phyloP scores from a whole-genome alignment of 2,113 vertebrate species.

The Strix aluco region DNA sequence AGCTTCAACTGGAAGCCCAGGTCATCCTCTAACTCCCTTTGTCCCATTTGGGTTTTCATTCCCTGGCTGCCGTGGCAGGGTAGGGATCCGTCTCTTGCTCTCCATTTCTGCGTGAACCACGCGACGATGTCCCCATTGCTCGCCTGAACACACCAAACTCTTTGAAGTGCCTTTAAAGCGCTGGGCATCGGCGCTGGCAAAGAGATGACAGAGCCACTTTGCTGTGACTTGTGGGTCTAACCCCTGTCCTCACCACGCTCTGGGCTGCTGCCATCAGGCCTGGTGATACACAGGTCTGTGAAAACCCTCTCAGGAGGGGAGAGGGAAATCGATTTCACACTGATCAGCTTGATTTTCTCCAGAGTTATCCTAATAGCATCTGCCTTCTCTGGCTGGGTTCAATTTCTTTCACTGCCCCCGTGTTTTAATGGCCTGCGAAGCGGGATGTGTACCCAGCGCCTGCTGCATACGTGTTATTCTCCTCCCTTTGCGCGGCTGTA shows the following conservation, averaged over 20 bases:
- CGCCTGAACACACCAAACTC: accelerated
- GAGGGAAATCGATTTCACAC: not conserved
- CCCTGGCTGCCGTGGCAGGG: not conserved
- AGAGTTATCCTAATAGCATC: not conserved
- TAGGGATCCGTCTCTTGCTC: not conserved
- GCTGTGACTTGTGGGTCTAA: not conserved
- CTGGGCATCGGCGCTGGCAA: not conserved
- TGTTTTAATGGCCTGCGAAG: not conserved
- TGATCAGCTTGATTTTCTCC: not conserved
- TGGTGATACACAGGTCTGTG: not conserved
- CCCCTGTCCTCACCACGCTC: not conserved
- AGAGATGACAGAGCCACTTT: not conserved
- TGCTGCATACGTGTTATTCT: accelerated
- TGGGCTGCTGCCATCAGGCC: not conserved
- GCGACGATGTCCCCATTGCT: accelerated
- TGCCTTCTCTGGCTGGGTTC: not conserved
- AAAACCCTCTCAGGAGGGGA: not conserved
- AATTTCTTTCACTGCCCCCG: not conserved
- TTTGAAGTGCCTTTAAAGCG: accelerated
- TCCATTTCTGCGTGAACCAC: not conserved
- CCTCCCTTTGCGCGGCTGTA: too few relatives aligned
- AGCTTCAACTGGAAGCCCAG: not conserved
- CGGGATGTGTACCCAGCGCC: not conserved
- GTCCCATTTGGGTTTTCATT: not conserved
- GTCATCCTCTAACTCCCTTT: not conserved